Evolutionary conservation across 2,888 invertebrate genomes (phyloP).

Genomic region (Mimachlamys varia): DNA sequence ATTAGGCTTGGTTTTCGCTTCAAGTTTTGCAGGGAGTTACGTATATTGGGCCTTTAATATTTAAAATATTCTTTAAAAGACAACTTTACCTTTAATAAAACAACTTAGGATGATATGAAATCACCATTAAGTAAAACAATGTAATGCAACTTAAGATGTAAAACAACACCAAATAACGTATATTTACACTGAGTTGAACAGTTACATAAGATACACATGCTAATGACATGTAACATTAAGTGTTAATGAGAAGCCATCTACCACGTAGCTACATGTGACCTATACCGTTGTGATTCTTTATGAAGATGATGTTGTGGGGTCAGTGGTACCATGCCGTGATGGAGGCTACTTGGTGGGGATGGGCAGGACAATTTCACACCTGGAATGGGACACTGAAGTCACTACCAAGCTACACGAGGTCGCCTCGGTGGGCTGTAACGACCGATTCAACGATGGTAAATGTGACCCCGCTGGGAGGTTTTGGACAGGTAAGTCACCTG

Average conservation of each 20-base stretch:
- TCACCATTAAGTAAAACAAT: too few species aligned
- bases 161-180: too few species aligned
- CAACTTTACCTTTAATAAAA: too few species aligned
- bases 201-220: too few species aligned
- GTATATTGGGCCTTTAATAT: too few species aligned
- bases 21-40: too few species aligned
- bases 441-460: constrained; percentile 63
- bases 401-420: not conserved
- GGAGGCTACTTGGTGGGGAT: constrained; percentile 65
- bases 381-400: not conserved
- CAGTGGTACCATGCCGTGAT: constrained; percentile 62
- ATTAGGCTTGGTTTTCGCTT: too few species aligned
- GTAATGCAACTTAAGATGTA: too few species aligned
- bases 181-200: too few species aligned
- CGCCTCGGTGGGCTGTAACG: not conserved
- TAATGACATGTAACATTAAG: too few species aligned
- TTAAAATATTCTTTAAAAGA: too few species aligned
- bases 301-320: constrained; percentile 52
- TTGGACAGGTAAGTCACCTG: constrained; percentile 63
- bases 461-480: constrained; percentile 66
- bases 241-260: not conserved
- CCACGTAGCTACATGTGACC: not conserved
- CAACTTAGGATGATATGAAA: too few species aligned
- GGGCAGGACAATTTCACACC: constrained; percentile 53
- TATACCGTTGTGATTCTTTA: not conserved